Conservation (phyloP, 2,797 vertebrate genomes). For the Pterois miles region DNA sequence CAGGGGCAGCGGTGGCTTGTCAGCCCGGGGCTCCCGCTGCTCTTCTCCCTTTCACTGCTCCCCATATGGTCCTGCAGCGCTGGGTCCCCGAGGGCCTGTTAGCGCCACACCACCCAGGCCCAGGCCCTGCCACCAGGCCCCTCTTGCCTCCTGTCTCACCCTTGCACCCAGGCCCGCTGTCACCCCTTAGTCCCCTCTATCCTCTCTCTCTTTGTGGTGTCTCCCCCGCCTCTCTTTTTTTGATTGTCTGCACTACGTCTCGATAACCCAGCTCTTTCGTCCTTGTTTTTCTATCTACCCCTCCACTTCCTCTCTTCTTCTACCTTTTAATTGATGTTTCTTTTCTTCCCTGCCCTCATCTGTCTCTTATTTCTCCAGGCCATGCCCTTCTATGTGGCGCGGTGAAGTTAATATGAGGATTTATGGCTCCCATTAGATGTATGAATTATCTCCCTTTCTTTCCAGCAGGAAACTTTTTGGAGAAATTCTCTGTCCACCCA, state of each 20-base stretch:
- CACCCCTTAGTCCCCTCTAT: slow-evolving; percentile 55
- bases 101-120: slow-evolving; percentile 79
- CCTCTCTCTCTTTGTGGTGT: slow-evolving; percentile 42
- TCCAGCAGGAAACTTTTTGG: slow-evolving; percentile 87
- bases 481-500: slow-evolving; percentile 14
- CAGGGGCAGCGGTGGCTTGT: slow-evolving; percentile 90
- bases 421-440: slow-evolving; percentile 93
- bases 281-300: slow-evolving; percentile 37
- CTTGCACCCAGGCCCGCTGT: slow-evolving; percentile 53
- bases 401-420: slow-evolving; percentile 90
- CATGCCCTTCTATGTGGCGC: slow-evolving; percentile 85
- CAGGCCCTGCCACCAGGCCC: slow-evolving; percentile 72
- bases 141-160: slow-evolving; percentile 75
- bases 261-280: slow-evolving; percentile 50
- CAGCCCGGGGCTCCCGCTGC: slow-evolving; percentile 89
- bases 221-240: slow-evolving; percentile 39
- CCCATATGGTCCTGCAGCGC: slow-evolving; percentile 82
- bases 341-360: slow-evolving; percentile 85
- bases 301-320: slow-evolving; percentile 17
- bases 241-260: slow-evolving; percentile 64
- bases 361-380: slow-evolving; percentile 90
- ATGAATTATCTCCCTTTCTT: slow-evolving; percentile 91
- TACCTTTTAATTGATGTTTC: slow-evolving; percentile 86
- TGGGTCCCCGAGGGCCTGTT: slow-evolving; percentile 78
- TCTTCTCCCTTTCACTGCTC: slow-evolving; percentile 82